These are phyloP conservation scores for Stegana nigrithorax DNA, from an alignment of 2,888 invertebrate genomes.

Conservation along the genomic window DNA sequence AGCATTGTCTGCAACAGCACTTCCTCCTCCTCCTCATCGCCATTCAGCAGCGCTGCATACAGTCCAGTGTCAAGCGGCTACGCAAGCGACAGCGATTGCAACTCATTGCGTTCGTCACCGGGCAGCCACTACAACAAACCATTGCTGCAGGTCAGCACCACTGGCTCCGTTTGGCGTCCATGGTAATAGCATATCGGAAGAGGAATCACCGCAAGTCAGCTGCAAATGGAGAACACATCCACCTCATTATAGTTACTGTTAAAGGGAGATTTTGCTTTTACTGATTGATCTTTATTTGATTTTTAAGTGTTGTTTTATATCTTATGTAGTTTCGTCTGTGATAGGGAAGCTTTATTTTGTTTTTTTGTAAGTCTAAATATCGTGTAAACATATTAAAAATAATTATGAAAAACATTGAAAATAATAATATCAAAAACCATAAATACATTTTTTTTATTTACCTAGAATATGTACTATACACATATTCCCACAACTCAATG, in stretches of 20 bases:
- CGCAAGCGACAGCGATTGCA: conserved; percentile 64
- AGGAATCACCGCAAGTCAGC: conserved; percentile 15
- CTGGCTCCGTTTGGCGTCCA: conserved; percentile 60
- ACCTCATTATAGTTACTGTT: conserved; percentile 22
- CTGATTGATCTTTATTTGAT: conserved; percentile 53
- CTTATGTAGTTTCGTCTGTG: conserved; percentile 55
- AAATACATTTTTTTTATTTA: neutral
- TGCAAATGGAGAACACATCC: neutral
- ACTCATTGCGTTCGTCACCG: conserved; percentile 33
- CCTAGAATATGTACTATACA: too few relatives aligned
- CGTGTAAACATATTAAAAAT: too few relatives aligned
- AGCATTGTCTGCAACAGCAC: conserved; percentile 46
- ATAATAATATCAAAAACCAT: conserved; percentile 3
- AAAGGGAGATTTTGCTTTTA: conserved; percentile 51
- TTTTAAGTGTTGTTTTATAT: conserved; percentile 49
- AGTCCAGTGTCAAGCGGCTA: conserved; percentile 67
- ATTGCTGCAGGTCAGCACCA: conserved; percentile 51
- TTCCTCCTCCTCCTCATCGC: neutral
- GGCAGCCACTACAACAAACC: conserved; percentile 31
- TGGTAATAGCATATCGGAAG: conserved; percentile 49
- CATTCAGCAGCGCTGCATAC: conserved; percentile 34
- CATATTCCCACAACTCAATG: too few relatives aligned
- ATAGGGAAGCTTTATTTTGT: conserved; percentile 63
- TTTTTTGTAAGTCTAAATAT: conserved; percentile 35
- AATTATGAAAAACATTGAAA: neutral